These are phyloP conservation scores for Porites evermanni DNA, from an alignment of 92 coral and sea anemone species.

Conservation along the genomic window DNA sequence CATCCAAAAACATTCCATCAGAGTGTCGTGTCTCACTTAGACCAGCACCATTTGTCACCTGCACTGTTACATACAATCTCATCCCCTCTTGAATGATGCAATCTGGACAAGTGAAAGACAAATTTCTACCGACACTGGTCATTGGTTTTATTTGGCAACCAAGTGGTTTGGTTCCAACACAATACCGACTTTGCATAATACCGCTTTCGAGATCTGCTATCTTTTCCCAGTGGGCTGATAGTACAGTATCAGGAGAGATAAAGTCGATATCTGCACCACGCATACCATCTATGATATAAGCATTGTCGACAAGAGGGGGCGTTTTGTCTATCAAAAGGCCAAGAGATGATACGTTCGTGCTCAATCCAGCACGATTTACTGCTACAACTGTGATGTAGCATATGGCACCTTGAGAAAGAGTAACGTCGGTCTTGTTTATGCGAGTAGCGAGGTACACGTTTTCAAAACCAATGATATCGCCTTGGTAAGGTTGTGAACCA, in stretches of 20 bases:
- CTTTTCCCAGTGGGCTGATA: slow-evolving; percentile 78
- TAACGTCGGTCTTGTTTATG: slow-evolving; percentile 37
- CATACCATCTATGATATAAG: slow-evolving; percentile 61
- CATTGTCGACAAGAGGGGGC: slow-evolving; percentile 64
- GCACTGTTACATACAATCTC: slow-evolving; percentile 56
- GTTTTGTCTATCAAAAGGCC: slow-evolving; percentile 74
- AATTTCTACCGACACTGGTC: slow-evolving; percentile 54
- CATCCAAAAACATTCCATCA: slow-evolving; percentile 83
- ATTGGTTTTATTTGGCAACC: slow-evolving; percentile 78
- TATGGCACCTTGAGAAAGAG: slow-evolving; percentile 43
- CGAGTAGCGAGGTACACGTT: slow-evolving; percentile 62
- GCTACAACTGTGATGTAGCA: slow-evolving; percentile 81
- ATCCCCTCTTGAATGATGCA: slow-evolving; percentile 57
- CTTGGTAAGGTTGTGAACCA: slow-evolving; percentile 61
- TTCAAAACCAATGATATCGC: slow-evolving; percentile 58
- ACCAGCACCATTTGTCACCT: slow-evolving; percentile 77
- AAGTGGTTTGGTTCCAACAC: slow-evolving; percentile 79
- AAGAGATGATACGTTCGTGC: slow-evolving; percentile 51
- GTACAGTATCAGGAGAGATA: slow-evolving; percentile 48
- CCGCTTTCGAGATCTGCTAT: slow-evolving; percentile 86
- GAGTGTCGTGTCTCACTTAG: slow-evolving; percentile 56
- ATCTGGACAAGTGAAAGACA: slow-evolving; percentile 55
- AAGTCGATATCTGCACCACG: slow-evolving; percentile 55
- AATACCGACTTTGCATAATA: slow-evolving; percentile 56
- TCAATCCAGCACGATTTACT: slow-evolving; percentile 80